Conservation (phyloP, 2,888 invertebrate genomes). For the Diadegma fenestrale region DNA sequence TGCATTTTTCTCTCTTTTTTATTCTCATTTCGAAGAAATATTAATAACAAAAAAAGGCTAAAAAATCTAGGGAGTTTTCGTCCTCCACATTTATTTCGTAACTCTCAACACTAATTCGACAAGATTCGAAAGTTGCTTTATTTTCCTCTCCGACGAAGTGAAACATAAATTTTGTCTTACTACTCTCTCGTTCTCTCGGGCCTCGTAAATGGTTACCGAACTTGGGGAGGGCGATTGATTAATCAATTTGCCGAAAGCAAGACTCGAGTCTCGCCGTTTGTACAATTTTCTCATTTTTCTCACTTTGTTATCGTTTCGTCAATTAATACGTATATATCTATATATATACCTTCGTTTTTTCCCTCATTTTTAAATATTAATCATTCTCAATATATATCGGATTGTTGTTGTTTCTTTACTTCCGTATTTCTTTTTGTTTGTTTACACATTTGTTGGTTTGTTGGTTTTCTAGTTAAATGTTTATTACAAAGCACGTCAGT, state of each 20-base stretch:
- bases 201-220: background rate
- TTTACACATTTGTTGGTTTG: constrained; percentile 44
- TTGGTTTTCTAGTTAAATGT: constrained; percentile 6
- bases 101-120: background rate
- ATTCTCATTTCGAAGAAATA: background rate
- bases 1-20: background rate
- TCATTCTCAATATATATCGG: constrained; percentile 37
- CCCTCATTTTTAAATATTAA: constrained; percentile 39
- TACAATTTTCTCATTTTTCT: constrained; percentile 29
- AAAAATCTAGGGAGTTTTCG: background rate
- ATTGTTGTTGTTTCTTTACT: constrained; percentile 29
- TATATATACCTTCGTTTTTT: background rate
- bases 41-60: background rate
- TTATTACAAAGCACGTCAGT: constrained; percentile 15
- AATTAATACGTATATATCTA: constrained; percentile 14
- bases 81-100: background rate
- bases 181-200: background rate
- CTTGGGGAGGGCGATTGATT: constrained; percentile 14
- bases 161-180: background rate
- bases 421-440: constrained; percentile 16
- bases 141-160: background rate
- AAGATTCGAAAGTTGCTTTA: background rate
- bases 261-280: constrained; percentile 22
- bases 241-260: constrained; percentile 2
- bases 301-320: constrained; percentile 46